A percentile compares a stretch with the other conserved stretches of the same genome.
Conservation (phyloP, 1,140 invertebrate genomes). For the Pararge aegeria region DNA sequence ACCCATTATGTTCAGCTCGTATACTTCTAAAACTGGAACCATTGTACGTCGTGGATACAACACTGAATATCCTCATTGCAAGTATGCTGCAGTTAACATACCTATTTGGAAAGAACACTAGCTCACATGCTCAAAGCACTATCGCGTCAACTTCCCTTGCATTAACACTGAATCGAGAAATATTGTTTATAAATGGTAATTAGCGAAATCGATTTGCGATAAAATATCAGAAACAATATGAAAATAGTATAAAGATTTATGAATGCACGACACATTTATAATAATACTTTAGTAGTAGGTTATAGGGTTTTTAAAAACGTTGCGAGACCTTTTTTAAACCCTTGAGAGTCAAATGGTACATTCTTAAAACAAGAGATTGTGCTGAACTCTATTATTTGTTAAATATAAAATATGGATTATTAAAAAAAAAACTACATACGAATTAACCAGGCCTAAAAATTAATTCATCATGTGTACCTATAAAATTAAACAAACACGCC, state of each 20-base stretch:
- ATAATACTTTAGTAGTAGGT: too few species aligned
- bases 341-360: too few species aligned
- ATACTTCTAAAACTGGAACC: conserved; percentile 62
- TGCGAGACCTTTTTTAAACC: too few species aligned
- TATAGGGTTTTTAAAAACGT: too few species aligned
- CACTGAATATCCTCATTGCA: conserved; percentile 42
- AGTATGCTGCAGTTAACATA: conserved; percentile 28
- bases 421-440: too few species aligned
- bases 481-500: not conserved
- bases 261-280: not conserved
- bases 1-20: conserved; percentile 58
- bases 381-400: too few species aligned
- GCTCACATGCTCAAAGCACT: conserved; percentile 1
- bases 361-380: too few species aligned
- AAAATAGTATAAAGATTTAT: conserved; percentile 6
- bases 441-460: too few species aligned
- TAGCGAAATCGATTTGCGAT: conserved; percentile 27
- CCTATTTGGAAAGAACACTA: conserved; percentile 26
- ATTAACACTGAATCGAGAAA: conserved; percentile 19
- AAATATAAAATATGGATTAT: too few species aligned
- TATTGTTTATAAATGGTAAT: conserved; percentile 29
- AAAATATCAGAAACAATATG: conserved; percentile 24
- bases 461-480: too few species aligned
- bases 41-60: conserved; percentile 45
- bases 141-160: conserved; percentile 23